Base-by-base conservation (phyloP, 2,888 invertebrate species). In the Diaperis boleti region DNA sequence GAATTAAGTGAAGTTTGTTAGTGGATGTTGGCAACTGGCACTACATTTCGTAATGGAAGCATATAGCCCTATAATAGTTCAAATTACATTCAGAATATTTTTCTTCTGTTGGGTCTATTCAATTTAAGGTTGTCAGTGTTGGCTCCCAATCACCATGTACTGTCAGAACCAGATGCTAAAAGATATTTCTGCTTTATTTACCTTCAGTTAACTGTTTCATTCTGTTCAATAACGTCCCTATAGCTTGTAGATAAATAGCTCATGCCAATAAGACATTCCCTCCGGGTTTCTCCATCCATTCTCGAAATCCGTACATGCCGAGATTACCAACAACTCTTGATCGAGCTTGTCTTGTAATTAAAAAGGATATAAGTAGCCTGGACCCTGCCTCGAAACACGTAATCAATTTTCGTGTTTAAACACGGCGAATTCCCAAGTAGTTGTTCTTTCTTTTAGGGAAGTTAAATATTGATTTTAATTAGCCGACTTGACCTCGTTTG, bases 221-320 rank as follows among this genome's bases (percentile, higher is more conserved):
- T 14, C 29, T 15, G 29, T 45, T 45, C 45, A 26, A 35, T 50
- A 35, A 50, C 35, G 18, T 49, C 18, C 11, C 15, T 42, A 42
- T 20, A 14, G 42, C 18, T 39, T 55, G 42, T 39, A 31, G 33
- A 55, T 55, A 13, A 29, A 14, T n/a, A n/a, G n/a, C 18, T n/a
- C 11, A 42, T 41, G 31, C 29, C 31, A 42, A 55, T 44, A 44
- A 55, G 44, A 13, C 31, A 44, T 57, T 57, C 45, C n/a, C 8
- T 45, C 35, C 57, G 37, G 37, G 45, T 45, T 44, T 56, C 56
- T n/a, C n/a, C n/a, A n/a, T n/a, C n/a, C n/a, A n/a, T 5, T 26
- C 7, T 4, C 26, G 26, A n/a, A n/a, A n/a, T n/a, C 47, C 15
- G 35, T 22, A 33, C 55, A 55, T 29, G 55, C 31, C 33, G 18